Evolutionary conservation across 2,888 invertebrate species (phyloP), one percentile per base, ranked within the genome.

Genomic region (Neoitamus cyanurus): DNA sequence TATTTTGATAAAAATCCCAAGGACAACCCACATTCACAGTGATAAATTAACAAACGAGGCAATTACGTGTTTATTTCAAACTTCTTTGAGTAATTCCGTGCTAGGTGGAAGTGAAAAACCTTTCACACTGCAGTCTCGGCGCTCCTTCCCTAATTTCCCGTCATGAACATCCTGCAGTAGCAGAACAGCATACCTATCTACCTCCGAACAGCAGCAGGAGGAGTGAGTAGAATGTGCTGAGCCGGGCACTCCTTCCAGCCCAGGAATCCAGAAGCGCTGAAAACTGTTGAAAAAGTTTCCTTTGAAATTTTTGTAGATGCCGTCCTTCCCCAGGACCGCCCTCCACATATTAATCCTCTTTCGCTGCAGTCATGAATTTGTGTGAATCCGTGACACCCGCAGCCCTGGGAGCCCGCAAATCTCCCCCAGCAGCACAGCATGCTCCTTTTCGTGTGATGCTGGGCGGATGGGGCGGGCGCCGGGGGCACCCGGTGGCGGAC

Each of bases 21-120:
- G 58, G 58, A 58, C 20, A 58, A 58, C 20, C 58, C 9, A 58
- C 58, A 58, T 25, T 20, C 7, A 25, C 58, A 7, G 25, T 70
- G 70, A 70, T 70, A 70, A 70, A 34, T 34, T 20, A 30, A 31
- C 70, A 70, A 70, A 70, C 70, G 70, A 70, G 70, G 70, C 70
- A 70, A 70, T 70, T 70, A 70, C 70, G 34, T 70, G 30, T 31
- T 34, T 70, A 70, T 70, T 70, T 70, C 34, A 70, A 70, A 70
- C 30, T 34, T 31, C 70, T 70, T 70, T 70, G 31, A 70, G 70
- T 31, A 70, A 70, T 30, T 70, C 3, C 31, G 31, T 31, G 70
- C 31, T 70, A 30, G 15, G 70, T 34, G 70, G 11, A 30, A 70
- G 34, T 70, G 34, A n/a, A 70, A 70, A 70, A 70, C 30, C 31